Evolutionary conservation across 2,888 invertebrate species (phyloP), one percentile per base, ranked within the genome.

Genomic region (Yponomeuta cagnagella): DNA sequence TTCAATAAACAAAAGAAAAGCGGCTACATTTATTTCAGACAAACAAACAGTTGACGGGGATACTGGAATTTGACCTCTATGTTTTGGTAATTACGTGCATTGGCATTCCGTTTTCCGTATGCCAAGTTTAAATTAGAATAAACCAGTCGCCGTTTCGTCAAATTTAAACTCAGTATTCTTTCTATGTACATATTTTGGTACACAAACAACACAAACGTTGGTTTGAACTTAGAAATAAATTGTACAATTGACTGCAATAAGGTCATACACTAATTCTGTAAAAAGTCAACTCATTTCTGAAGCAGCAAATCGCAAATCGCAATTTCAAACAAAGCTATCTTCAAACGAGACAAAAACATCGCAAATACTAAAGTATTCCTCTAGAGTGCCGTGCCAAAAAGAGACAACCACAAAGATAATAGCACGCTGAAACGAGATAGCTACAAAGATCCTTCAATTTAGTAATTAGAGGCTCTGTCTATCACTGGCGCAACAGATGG

Each of bases 401-500:
- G 52, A 58, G 52, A 58, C 52, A 58, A 8, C 52, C 12, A 58
- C 1, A 58, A 23, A 30, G 1, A 64, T 64, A 43, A 43, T 43
- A 43, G 43, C 43, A 43, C 43, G 52, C 52, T 15, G 15, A 58
- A 58, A 58, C 15, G 52, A 58, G 52, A 58, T 15, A 58, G 52
- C 52, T 4, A 58, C 52, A 58, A 23, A 64, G 23, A 64, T 64
- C 64, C 68, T 68, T 48, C 48, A 68, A 68, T 68, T 68, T 68
- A 10, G 68, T 68, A 68, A 68, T 68, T 68, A 68, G 48, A 52
- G 12, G 52, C 23, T 52, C 43, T 37, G 37, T 30, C 52, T 68
- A 48, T 12, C 68, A 31, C 48, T 12, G 68, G 31, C 48, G 68
- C 52, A 68, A 68, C 68, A 68, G 68, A 68, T 68, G 68, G 23